Evolutionary conservation across 2,888 invertebrate genomes (phyloP).

Genomic region (Cheiracanthium punctorium): DNA sequence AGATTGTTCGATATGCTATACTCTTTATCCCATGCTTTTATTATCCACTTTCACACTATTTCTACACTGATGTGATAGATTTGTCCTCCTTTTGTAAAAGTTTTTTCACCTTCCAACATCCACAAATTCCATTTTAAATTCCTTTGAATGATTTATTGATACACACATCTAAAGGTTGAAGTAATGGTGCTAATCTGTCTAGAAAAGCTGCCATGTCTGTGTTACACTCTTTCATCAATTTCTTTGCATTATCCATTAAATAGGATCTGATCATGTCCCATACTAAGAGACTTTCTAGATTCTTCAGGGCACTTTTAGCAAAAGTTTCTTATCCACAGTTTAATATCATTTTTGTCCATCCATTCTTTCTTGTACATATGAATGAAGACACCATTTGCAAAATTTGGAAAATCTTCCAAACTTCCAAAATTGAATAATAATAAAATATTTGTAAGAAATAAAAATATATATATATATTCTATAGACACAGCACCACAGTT

Average conservation of each 20-base stretch:
- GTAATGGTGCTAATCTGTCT: constrained; percentile 11
- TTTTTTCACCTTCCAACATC: constrained; percentile 19
- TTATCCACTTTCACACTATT: neutral
- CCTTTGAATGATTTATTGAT: constrained; percentile 9
- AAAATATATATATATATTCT: no score
- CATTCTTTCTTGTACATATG: neutral
- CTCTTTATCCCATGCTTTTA: neutral
- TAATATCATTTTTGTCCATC: neutral
- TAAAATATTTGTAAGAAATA: no score
- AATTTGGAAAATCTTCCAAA: no score
- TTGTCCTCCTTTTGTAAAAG: constrained; percentile 5
- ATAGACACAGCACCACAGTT: no score
- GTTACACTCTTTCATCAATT: constrained; percentile 4
- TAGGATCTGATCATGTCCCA: constrained; percentile 16
- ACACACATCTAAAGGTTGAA: constrained; percentile 27
- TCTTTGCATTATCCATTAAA: constrained; percentile 4
- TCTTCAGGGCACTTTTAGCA: constrained; percentile 4
- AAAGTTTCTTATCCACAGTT: neutral
- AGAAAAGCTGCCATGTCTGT: constrained; percentile 14
- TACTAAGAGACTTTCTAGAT: constrained; percentile 15
- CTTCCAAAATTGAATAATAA: no score
- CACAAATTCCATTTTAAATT: neutral
- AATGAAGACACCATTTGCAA: neutral
- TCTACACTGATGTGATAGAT: neutral
- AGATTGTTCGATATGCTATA: constrained; percentile 1